These are phyloP conservation scores for Indicator indicator DNA, from an alignment of 2,113 vertebrate species.

Conservation along the genomic window DNA sequence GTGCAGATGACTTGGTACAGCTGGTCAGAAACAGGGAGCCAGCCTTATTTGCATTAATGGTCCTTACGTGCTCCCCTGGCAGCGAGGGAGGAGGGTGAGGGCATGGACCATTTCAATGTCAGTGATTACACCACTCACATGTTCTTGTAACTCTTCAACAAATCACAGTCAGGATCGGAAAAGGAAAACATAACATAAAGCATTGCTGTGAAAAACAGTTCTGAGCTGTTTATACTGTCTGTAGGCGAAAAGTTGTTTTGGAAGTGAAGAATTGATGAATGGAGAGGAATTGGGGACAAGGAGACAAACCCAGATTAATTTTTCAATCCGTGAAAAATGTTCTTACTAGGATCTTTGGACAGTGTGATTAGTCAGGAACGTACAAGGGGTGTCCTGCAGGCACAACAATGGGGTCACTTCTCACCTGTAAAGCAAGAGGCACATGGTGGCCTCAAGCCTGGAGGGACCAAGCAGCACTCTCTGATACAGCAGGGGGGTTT, in stretches of 20 bases:
- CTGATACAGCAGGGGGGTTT: fast-evolving
- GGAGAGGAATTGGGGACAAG: neutral
- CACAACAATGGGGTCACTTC: neutral
- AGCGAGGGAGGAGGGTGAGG: neutral
- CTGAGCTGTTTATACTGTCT: neutral
- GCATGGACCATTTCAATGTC: neutral
- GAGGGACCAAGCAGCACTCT: neutral
- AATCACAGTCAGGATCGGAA: neutral
- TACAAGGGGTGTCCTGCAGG: neutral
- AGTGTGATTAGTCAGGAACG: neutral
- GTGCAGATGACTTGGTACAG: conserved; percentile 27
- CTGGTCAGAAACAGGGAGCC: conserved; percentile 6
- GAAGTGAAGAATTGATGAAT: neutral
- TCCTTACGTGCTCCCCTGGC: neutral
- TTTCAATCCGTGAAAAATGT: neutral
- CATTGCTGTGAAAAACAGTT: neutral
- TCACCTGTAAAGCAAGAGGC: neutral
- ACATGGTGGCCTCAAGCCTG: fast-evolving
- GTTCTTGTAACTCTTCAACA: neutral
- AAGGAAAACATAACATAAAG: neutral
- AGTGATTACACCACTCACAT: neutral
- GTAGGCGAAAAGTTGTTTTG: neutral
- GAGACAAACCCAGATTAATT: neutral
- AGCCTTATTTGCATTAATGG: conserved; percentile 2
- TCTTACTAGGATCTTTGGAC: neutral